A percentile compares a stretch with the other conserved stretches of the same genome.
Conservation (phyloP, 1,140 invertebrate species). For the Arion vulgaris region DNA sequence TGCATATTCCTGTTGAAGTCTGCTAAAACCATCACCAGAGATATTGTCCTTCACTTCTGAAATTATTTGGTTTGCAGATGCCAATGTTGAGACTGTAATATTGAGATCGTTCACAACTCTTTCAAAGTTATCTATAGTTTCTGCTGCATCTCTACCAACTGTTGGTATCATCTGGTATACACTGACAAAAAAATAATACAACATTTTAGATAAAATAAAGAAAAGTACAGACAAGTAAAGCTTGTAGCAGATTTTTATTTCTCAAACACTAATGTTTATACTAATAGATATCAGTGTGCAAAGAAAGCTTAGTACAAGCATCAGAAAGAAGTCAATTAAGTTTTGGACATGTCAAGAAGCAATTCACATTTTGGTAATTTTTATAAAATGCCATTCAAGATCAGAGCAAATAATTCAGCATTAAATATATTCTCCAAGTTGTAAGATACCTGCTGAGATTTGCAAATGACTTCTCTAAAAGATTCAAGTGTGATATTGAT, state of each 20-base stretch:
- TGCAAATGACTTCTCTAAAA: background rate
- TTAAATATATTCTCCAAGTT: background rate
- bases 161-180: slow-evolving; percentile 7
- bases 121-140: slow-evolving; percentile 19
- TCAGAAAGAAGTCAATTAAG: no score
- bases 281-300: no score
- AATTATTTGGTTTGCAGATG: slow-evolving; percentile 3
- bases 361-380: no score
- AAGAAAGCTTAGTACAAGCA: no score
- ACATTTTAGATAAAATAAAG: background rate
- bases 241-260: no score
- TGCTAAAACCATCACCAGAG: background rate
- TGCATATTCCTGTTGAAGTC: background rate
- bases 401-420: no score
- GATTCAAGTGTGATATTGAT: background rate
- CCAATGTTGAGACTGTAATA: background rate
- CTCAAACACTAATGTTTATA: no score
- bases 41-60: background rate
- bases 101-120: slow-evolving; percentile 3
- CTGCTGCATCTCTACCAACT: slow-evolving; percentile 10
- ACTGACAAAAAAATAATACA: slow-evolving; percentile 17
- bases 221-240: background rate
- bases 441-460: slow-evolving; percentile 2
- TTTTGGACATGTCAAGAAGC: no score
- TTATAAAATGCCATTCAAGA: no score